Evolutionary conservation across 2,797 vertebrate species (phyloP).

Genomic region (Bovichtus variegatus): DNA sequence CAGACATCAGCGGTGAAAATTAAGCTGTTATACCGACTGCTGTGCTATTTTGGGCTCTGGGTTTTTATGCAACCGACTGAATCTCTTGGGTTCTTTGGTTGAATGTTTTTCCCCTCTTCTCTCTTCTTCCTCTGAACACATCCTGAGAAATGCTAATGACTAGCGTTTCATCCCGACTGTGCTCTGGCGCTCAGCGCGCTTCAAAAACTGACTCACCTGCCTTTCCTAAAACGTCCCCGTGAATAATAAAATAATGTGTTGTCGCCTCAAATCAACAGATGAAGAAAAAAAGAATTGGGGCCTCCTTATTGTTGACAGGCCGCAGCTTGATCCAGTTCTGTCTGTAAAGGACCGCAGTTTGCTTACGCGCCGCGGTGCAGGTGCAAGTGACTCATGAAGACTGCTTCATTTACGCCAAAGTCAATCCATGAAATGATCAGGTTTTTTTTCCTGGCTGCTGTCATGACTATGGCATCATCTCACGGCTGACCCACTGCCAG

Average conservation of each 20-base stretch:
- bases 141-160: conserved; percentile 80
- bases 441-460: conserved; percentile 51
- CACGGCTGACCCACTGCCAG: conserved; percentile 30
- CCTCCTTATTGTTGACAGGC: conserved; percentile 36
- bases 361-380: conserved; percentile 14
- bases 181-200: conserved; percentile 39
- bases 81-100: conserved; percentile 61
- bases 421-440: conserved; percentile 33
- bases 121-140: conserved; percentile 64
- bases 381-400: conserved; percentile 62
- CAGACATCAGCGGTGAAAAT: conserved; percentile 64
- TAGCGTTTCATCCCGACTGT: conserved; percentile 65
- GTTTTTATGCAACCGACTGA: conserved; percentile 44
- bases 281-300: neutral
- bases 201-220: conserved; percentile 65
- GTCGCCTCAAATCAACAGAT: conserved; percentile 39
- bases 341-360: conserved; percentile 1
- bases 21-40: conserved; percentile 49
- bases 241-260: conserved; percentile 33
- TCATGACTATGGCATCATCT: conserved; percentile 42
- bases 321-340: conserved; percentile 27
- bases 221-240: conserved; percentile 48
- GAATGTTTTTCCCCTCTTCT: conserved; percentile 24
- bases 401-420: conserved; percentile 44
- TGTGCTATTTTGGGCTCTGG: conserved; percentile 64